Percentiles rank a stretch among this genome's conserved stretches.
These are phyloP conservation scores for Pyrocoelia pectoralis DNA, from an alignment of 2,888 invertebrate genomes.

Conservation along the genomic window DNA sequence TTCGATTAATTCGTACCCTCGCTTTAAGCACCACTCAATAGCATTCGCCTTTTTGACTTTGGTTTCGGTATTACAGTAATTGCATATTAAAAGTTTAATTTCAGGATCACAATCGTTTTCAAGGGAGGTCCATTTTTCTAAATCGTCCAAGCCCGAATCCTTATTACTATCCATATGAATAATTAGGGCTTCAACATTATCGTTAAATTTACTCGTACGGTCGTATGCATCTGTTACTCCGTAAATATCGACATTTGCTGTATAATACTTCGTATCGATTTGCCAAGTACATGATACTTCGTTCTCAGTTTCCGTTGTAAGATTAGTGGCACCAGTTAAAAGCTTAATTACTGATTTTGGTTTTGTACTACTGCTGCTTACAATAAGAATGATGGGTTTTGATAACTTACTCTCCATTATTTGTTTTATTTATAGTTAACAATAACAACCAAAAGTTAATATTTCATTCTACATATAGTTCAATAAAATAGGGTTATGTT, in stretches of 20 bases:
- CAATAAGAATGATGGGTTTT: constrained; percentile 53
- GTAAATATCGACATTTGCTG: constrained; percentile 67
- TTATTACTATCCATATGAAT: constrained; percentile 68
- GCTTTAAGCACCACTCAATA: constrained; percentile 71
- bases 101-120: constrained; percentile 58
- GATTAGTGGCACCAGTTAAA: constrained; percentile 50
- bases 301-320: constrained; percentile 41
- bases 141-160: constrained; percentile 58
- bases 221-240: constrained; percentile 61
- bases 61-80: constrained; percentile 60
- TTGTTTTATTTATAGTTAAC: background rate
- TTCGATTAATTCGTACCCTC: constrained; percentile 75
- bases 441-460: too few species aligned
- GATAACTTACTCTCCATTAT: background rate
- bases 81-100: constrained; percentile 67
- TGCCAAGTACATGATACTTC: constrained; percentile 61
- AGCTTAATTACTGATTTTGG: constrained; percentile 57
- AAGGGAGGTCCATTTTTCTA: constrained; percentile 51
- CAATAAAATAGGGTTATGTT: too few species aligned
- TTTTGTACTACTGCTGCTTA: constrained; percentile 56
- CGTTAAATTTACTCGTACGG: constrained; percentile 60
- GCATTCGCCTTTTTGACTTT: constrained; percentile 59
- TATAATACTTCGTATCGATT: constrained; percentile 78
- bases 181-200: constrained; percentile 68
- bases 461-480: too few species aligned